Conservation (phyloP, 37 sponge, comb jelly and placozoan species). For the Beroe forskalii region DNA sequence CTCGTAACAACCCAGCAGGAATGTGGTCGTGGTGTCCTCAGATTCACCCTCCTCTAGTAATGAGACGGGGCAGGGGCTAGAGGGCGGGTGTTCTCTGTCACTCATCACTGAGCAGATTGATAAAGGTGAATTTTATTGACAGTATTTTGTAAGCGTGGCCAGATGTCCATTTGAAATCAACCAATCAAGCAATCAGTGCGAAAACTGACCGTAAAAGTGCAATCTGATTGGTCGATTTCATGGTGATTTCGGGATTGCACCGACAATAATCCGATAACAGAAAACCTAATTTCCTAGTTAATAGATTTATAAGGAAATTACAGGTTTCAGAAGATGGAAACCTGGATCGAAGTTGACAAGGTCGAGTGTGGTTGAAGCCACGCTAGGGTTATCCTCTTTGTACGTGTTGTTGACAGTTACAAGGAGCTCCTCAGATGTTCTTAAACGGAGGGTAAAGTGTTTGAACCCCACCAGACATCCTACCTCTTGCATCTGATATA, state of each 20-base stretch:
- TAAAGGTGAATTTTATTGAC: neutral
- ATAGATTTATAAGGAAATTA: neutral
- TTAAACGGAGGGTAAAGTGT: neutral
- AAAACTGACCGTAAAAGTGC: too few species aligned
- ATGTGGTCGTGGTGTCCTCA: too few species aligned
- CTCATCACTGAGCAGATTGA: slow-evolving; percentile 16
- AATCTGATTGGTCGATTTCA: too few species aligned
- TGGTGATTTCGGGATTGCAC: too few species aligned
- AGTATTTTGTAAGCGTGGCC: too few species aligned
- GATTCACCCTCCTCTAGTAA: neutral
- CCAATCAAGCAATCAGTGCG: too few species aligned
- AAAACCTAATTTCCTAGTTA: too few species aligned
- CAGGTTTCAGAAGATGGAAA: too few species aligned
- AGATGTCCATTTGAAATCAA: too few species aligned
- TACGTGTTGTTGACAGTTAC: neutral
- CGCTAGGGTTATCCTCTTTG: neutral
- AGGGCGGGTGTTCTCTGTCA: slow-evolving; percentile 27
- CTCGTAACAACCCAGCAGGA: slow-evolving; percentile 24
- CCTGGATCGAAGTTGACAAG: slow-evolving; percentile 57
- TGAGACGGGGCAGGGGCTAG: neutral
- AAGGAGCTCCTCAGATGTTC: slow-evolving; percentile 11
- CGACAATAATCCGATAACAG: too few species aligned
- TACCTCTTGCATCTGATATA: slow-evolving; percentile 2
- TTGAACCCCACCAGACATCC: slow-evolving; percentile 30
- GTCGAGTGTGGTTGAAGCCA: neutral